A percentile compares a stretch with the other conserved stretches of the same genome.
Conservation (phyloP, 2,888 invertebrate genomes). For the Leptinotarsa tumamoca region DNA sequence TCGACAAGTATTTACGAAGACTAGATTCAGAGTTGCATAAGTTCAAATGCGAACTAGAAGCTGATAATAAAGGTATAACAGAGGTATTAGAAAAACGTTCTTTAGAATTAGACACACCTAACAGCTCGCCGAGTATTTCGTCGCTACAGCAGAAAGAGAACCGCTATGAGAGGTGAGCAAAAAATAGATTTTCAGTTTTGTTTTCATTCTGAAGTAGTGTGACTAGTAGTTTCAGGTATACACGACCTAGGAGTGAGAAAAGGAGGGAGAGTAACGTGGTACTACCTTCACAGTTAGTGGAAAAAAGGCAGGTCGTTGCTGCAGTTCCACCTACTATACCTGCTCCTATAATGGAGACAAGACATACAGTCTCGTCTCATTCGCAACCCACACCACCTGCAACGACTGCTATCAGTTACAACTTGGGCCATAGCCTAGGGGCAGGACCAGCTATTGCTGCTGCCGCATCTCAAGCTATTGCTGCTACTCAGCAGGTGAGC, state of each 20-base stretch:
- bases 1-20: conserved; percentile 90
- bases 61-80: conserved; percentile 98
- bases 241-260: conserved; percentile 75
- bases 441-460: conserved; percentile 92
- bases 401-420: conserved; percentile 72
- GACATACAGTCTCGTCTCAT: conserved; percentile 50
- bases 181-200: neutral
- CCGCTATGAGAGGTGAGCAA: conserved; percentile 70
- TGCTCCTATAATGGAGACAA: conserved; percentile 56
- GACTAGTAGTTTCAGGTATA: conserved; percentile 53
- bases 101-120: conserved; percentile 84
- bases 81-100: conserved; percentile 94
- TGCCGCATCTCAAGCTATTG: conserved; percentile 95
- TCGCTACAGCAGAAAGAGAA: conserved; percentile 86
- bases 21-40: conserved; percentile 92
- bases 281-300: conserved; percentile 64
- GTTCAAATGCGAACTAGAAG: conserved; percentile 98
- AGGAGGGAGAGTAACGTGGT: conserved; percentile 78
- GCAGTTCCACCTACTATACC: conserved; percentile 51
- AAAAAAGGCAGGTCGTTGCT: conserved; percentile 67
- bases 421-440: conserved; percentile 81
- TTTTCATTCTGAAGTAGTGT: conserved; percentile 38
- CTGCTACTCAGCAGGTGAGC: conserved; percentile 88
- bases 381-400: conserved; percentile 47
- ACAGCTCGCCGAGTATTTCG: conserved; percentile 66